These are phyloP conservation scores for Smithornis capensis DNA, from an alignment of 2,113 vertebrate species.

Conservation along the genomic window DNA sequence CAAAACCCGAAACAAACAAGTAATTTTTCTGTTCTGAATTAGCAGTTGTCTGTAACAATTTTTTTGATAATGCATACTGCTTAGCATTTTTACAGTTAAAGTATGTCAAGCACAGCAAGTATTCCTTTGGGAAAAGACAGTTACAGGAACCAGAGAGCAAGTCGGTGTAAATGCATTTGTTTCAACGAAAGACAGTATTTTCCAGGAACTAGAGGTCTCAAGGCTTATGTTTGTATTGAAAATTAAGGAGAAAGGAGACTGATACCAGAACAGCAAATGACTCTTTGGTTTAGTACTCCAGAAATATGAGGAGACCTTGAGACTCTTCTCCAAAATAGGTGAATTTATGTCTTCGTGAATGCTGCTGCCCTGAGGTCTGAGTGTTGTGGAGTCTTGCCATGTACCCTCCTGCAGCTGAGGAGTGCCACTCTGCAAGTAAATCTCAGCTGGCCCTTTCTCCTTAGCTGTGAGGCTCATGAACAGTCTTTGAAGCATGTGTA, in stretches of 20 bases:
- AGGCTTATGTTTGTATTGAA: not conserved
- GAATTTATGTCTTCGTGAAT: accelerated
- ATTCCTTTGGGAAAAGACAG: not conserved
- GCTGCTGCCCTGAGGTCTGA: not conserved
- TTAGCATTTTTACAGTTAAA: not conserved
- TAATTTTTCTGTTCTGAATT: not conserved
- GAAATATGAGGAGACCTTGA: not conserved
- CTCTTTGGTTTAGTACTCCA: not conserved
- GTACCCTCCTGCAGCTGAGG: not conserved
- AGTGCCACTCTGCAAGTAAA: not conserved
- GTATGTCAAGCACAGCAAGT: not conserved
- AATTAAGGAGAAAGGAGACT: not conserved
- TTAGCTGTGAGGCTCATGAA: not conserved
- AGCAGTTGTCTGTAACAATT: not conserved
- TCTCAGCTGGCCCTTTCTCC: not conserved
- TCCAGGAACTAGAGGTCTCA: not conserved
- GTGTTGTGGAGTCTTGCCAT: not conserved
- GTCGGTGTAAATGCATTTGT: not conserved
- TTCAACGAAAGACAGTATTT: not conserved
- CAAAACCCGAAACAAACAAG: not conserved
- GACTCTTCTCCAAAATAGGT: not conserved
- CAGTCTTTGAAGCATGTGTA: not conserved
- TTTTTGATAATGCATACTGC: not conserved
- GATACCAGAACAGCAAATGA: not conserved
- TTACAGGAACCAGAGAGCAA: not conserved